Conservation (phyloP, 2,113 vertebrate species). For the Nothoprocta pentlandii region DNA sequence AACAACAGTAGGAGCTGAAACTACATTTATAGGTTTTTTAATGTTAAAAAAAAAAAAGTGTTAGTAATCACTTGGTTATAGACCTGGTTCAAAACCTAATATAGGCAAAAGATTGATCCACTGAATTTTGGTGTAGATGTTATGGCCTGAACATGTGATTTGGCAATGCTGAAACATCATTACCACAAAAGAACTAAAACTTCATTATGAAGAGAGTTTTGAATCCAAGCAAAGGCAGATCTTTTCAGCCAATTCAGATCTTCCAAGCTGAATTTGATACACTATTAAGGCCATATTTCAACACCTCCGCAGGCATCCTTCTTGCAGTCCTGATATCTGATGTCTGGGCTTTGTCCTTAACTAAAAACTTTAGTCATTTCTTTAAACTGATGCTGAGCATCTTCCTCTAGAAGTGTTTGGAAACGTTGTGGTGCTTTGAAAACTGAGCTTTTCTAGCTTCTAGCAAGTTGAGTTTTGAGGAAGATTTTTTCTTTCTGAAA, state of each 20-base stretch:
- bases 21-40: not conserved
- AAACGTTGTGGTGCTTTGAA: not conserved
- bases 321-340: not conserved
- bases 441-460: not conserved
- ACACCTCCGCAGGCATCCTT: not conserved
- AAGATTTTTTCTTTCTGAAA: not conserved
- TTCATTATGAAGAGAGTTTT: conserved; percentile 1
- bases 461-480: not conserved
- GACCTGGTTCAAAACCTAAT: not conserved
- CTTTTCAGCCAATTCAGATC: not conserved
- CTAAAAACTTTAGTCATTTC: not conserved
- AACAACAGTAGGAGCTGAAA: not conserved
- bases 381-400: not conserved
- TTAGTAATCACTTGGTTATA: not conserved
- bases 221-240: not conserved
- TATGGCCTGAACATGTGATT: not conserved
- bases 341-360: not conserved
- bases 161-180: not conserved
- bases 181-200: not conserved
- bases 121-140: not conserved
- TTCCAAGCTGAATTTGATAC: not conserved
- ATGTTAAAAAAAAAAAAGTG: not conserved
- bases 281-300: not conserved
- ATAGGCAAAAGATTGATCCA: not conserved
- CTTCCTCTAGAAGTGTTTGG: not conserved